Base-by-base conservation (phyloP, 2,797 vertebrate species). In the Neomorphus geoffroyi region DNA sequence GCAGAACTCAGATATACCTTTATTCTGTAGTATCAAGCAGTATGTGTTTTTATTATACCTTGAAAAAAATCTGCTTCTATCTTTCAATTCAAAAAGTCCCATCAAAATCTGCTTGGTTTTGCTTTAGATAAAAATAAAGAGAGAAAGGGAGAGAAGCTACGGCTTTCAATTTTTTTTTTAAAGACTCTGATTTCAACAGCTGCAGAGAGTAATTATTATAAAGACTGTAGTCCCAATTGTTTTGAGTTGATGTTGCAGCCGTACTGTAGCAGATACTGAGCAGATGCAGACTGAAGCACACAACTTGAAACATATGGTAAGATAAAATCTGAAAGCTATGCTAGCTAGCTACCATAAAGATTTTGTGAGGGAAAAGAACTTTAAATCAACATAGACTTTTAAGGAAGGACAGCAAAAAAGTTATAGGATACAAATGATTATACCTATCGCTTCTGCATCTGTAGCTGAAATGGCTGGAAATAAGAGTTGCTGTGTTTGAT, bases 221-320 rank as follows among this genome's bases (percentile, higher is more conserved):
- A 94, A 97, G 91, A 65, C 86, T 93, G 67, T 90, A 97, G 82
- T 74, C 85, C 79, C 87, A 95, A 60, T 95, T 96, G 91, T 96
- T 97, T 90, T 77, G 77, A 95, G 92, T 85, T 94, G 94, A 92
- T 97, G 96, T 61, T 61, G 82, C 96, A 92, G 87, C 81, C 70
- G 74, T 80, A 60, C 62, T 80, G 6, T 72, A 94, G 79, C 87
- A 86, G 78, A 96, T 93, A 97, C 91, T 90, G 75, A 97, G 79
- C 94, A 97, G 95, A 97, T 97, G 94, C 74, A 95, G 78, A 94
- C 83, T 88, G 94, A 88, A 97, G 88, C 88, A 89, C 96, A 77
- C 95, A 94, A 94, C 87, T 95, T 91, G 95, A 94, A 97, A 96
- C 96, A 97, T 97, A 97, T 96, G 96, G 88, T 94, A 95, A 96